Evolutionary conservation across 2,113 vertebrate species (phyloP), one percentile per base, ranked within the genome.

Genomic region (Myrmecophaga tridactyla): DNA sequence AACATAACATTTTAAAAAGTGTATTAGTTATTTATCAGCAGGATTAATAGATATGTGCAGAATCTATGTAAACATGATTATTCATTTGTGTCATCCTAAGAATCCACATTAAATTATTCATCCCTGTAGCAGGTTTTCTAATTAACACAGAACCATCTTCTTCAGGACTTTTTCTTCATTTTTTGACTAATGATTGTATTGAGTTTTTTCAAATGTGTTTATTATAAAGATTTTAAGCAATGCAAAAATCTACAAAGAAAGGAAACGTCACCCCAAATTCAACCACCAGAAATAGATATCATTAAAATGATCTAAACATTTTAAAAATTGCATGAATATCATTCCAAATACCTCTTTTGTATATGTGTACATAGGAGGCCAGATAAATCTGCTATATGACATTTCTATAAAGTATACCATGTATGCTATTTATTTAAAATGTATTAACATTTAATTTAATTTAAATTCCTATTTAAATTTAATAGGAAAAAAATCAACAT

Each of bases 61-160:
- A 41, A 18, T 62, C 56, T 20, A 27, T 9, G 25, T 82, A 65
- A 92, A 91, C n/a, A 62, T 39, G 34, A 91, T 34, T 81, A 43
- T 80, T 63, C 72, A 11, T 4, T 3, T 3, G 2, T 87, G 41
- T 48, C 80, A 70, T 29, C 36, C 60, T 80, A 60, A 86, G 85
- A 80, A 84, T 69, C 8, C 51, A 53, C 43, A 4, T 69, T 87
- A 81, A 97, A 95, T 96, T 77, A 76, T 67, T 76, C 69, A 76
- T 86, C 39, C 69, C 20, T 58, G 36, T 0, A 43, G 63, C 3
- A 7, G 67, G 56, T 51, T 91, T 90, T 84, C 60, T 17, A 91
- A n/a, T 75, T 77, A 90, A 78, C 86, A 7, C 12, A 76, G 65
- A 87, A 51, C 73, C 13, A 20, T 88, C 36, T 58, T 80, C 76